Conservation (phyloP, 2,113 vertebrate genomes). For the Laterallus jamaicensis region DNA sequence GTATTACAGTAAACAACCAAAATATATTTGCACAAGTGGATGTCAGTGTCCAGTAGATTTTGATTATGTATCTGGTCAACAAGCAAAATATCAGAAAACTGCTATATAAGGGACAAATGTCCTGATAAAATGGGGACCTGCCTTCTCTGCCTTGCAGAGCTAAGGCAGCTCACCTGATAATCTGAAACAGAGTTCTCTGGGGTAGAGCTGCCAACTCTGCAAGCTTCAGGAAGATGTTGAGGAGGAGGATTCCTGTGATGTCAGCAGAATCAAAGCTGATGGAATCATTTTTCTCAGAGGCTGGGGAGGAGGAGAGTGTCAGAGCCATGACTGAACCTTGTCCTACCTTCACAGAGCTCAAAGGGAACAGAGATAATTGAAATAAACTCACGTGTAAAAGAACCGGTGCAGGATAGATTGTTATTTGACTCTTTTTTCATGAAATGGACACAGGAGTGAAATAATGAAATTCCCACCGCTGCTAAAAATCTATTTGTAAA, state of each 20-base stretch:
- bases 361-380: background rate
- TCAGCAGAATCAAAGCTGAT: background rate
- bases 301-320: background rate
- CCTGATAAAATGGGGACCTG: background rate
- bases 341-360: background rate
- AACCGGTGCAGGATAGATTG: too few species aligned
- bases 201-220: conserved; percentile 55
- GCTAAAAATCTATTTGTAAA: too few species aligned
- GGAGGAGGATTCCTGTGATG: conserved; percentile 46
- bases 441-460: too few species aligned
- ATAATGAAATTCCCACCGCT: too few species aligned
- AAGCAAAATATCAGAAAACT: background rate
- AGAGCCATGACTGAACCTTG: background rate
- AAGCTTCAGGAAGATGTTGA: conserved; percentile 65
- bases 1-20: too few species aligned
- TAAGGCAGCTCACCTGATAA: conserved; percentile 55
- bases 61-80: too few species aligned
- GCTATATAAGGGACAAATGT: background rate
- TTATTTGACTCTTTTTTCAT: too few species aligned
- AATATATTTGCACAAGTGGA: too few species aligned
- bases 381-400: too few species aligned
- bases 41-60: too few species aligned
- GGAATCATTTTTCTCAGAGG: conserved; percentile 1
- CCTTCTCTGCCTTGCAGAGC: background rate
- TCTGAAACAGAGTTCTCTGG: background rate